These are phyloP conservation scores for Platorchestia sp. DNA, from an alignment of 1,140 invertebrate species.

Conservation along the genomic window DNA sequence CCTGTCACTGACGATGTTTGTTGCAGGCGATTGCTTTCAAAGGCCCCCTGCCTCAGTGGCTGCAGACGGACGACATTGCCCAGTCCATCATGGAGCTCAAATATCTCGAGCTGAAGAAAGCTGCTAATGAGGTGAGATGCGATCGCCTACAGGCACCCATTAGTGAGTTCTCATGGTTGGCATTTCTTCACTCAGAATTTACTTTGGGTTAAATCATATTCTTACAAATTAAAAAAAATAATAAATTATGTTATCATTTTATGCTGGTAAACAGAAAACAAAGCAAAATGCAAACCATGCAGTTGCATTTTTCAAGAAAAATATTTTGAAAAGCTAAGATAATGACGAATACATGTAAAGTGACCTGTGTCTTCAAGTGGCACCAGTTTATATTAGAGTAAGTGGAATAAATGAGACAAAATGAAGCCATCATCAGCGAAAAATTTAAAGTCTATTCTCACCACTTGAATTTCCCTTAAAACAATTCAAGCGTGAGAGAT, in stretches of 20 bases:
- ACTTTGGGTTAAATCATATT: neutral
- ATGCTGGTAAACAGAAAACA: too few species aligned
- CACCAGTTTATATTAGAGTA: neutral
- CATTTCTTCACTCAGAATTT: neutral
- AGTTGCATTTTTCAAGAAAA: too few species aligned
- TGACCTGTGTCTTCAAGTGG: neutral
- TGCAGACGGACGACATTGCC: neutral
- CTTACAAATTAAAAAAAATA: neutral
- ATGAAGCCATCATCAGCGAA: neutral
- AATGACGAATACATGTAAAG: neutral
- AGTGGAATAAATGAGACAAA: neutral
- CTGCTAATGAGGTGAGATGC: neutral
- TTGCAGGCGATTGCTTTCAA: neutral
- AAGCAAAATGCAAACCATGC: too few species aligned
- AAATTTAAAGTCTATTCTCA: neutral
- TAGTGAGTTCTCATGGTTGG: neutral
- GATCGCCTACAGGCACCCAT: neutral
- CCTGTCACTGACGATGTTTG: neutral
- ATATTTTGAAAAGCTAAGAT: neutral
- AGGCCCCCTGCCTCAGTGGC: neutral
- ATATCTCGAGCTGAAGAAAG: neutral
- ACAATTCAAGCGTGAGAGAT: neutral
- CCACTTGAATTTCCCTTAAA: neutral
- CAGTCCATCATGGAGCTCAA: neutral
- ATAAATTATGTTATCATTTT: too few species aligned